Evolutionary conservation across 2,888 invertebrate species (phyloP).

Genomic region (Campopleginae sp.): DNA sequence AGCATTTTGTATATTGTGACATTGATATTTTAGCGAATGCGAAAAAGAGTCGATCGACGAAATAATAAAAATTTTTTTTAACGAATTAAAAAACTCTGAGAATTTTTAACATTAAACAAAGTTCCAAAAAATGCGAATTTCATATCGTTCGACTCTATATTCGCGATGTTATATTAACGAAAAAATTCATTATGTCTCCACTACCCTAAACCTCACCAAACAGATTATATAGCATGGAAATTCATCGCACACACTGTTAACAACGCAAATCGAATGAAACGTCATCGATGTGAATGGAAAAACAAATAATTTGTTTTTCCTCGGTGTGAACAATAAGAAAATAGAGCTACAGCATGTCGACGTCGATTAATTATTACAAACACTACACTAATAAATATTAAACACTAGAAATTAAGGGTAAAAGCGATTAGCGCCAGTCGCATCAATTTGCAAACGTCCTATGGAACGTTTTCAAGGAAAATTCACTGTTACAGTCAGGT

Average conservation of each 20-base stretch:
- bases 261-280: slow-evolving; percentile 27
- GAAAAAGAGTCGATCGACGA: slow-evolving; percentile 45
- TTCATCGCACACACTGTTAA: slow-evolving; percentile 61
- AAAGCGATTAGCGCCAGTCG: slow-evolving; percentile 49
- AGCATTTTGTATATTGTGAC: background rate
- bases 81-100: background rate
- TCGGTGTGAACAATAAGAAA: slow-evolving; percentile 21
- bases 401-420: slow-evolving; percentile 19
- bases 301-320: slow-evolving; percentile 16
- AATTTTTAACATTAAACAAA: background rate
- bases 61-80: background rate
- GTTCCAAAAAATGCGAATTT: background rate
- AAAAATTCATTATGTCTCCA: slow-evolving; percentile 20
- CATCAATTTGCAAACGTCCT: slow-evolving; percentile 18
- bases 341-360: background rate
- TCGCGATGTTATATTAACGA: background rate
- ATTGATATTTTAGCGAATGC: slow-evolving; percentile 9
- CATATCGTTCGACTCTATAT: slow-evolving; percentile 45
- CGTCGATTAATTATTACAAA: slow-evolving; percentile 9
- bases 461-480: background rate
- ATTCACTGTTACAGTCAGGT: slow-evolving; percentile 23
- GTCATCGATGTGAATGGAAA: slow-evolving; percentile 25
- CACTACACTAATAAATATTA: slow-evolving; percentile 34
- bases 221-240: slow-evolving; percentile 44
- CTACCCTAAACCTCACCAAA: slow-evolving; percentile 48